Conservation (phyloP, 1,140 invertebrate genomes). For the Euura lappo region DNA sequence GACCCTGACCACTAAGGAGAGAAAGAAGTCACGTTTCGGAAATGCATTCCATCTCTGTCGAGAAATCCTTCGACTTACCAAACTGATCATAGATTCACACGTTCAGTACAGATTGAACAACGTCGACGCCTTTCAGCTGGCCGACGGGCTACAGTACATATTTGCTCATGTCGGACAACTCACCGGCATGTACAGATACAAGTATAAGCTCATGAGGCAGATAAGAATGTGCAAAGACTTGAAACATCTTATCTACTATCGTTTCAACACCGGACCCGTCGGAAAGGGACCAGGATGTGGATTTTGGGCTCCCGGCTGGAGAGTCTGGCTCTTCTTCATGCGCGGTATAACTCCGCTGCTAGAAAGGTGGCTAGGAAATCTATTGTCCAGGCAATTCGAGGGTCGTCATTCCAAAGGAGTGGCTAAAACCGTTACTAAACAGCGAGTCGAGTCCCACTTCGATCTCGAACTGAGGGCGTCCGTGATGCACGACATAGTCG, state of each 20-base stretch:
- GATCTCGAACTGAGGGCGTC: conserved; percentile 97
- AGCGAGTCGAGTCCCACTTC: conserved; percentile 99
- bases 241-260: conserved; percentile 99
- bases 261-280: conserved; percentile 98
- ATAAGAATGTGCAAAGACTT: conserved; percentile 99
- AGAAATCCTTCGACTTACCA: conserved; percentile 97
- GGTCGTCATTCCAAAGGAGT: conserved; percentile 98
- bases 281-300: conserved; percentile 99
- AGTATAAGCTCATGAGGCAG: conserved; percentile 99
- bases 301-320: conserved; percentile 99
- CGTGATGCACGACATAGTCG: conserved; percentile 99
- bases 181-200: conserved; percentile 99
- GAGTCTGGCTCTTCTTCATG: conserved; percentile 99
- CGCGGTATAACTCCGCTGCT: conserved; percentile 97
- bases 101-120: conserved; percentile 99
- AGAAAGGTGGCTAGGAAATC: conserved; percentile 97
- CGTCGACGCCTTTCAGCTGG: conserved; percentile 98
- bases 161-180: conserved; percentile 99
- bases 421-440: conserved; percentile 99
- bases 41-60: conserved; percentile 99
- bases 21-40: conserved; percentile 99
- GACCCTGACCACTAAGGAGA: conserved; percentile 98
- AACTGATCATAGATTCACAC: conserved; percentile 98
- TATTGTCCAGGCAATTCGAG: conserved; percentile 98
- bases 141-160: conserved; percentile 99